Evolutionary conservation across 2,888 invertebrate species (phyloP).

Genomic region (Oscheius onirici): DNA sequence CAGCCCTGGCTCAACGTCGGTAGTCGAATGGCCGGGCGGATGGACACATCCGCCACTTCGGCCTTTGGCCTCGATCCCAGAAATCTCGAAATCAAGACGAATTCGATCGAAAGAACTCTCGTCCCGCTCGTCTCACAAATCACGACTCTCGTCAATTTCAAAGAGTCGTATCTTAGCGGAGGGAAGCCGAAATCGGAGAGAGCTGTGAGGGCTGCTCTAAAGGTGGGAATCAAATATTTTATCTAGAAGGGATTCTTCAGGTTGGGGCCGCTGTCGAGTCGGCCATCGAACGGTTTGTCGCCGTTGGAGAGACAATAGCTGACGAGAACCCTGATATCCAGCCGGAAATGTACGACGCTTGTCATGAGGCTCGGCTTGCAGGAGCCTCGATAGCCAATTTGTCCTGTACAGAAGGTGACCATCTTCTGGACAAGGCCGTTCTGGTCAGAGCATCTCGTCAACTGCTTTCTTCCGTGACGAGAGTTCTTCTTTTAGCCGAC

Average conservation of each 20-base stretch:
- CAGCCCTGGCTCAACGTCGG: constrained; percentile 14
- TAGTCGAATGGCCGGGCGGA: constrained; percentile 13
- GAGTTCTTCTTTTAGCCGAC: constrained; percentile 93
- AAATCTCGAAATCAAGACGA: constrained; percentile 85
- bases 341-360: constrained; percentile 97
- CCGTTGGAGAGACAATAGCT: constrained; percentile 97
- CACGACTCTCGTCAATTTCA: constrained; percentile 87
- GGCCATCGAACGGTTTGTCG: constrained; percentile 96
- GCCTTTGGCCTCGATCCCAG: constrained; percentile 64
- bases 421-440: constrained; percentile 44
- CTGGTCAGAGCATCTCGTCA: constrained; percentile 91
- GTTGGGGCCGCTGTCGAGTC: constrained; percentile 95
- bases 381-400: constrained; percentile 73
- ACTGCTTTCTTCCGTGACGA: constrained; percentile 90
- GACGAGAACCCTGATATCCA: constrained; percentile 97
- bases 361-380: constrained; percentile 93
- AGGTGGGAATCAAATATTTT: constrained; percentile 47
- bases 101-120: constrained; percentile 91
- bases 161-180: constrained; percentile 77
- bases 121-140: constrained; percentile 94
- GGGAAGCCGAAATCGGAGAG: constrained; percentile 77
- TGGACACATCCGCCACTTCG: constrained; percentile 29
- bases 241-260: constrained; percentile 72
- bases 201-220: constrained; percentile 81
- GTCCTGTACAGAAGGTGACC: constrained; percentile 43